Conservation (phyloP, 2,888 invertebrate species). For the Tetramorium bicarinatum region DNA sequence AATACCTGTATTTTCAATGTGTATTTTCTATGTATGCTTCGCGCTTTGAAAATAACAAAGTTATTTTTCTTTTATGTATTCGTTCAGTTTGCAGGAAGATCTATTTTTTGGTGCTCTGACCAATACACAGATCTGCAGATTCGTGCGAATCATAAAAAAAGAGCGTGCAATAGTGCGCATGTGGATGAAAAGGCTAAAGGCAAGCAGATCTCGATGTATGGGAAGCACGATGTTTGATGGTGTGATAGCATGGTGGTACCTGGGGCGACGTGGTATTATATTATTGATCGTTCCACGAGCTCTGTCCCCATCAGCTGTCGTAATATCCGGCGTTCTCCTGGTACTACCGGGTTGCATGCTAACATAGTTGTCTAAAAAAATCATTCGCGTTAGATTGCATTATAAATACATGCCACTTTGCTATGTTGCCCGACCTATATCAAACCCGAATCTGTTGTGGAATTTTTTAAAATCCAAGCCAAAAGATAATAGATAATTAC, state of each 20-base stretch:
- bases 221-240: conserved; percentile 77
- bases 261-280: conserved; percentile 82
- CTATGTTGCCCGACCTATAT: not conserved
- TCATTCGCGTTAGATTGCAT: conserved; percentile 49
- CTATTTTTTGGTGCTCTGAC: not conserved
- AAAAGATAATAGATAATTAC: conserved; percentile 47
- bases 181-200: conserved; percentile 65
- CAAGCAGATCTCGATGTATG: conserved; percentile 66
- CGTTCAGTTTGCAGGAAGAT: not conserved
- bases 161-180: conserved; percentile 38
- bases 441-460: not conserved
- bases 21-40: not conserved
- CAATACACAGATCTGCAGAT: conserved; percentile 14
- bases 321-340: conserved; percentile 80
- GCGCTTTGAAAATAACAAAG: not conserved
- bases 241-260: conserved; percentile 80
- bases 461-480: not conserved
- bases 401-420: conserved; percentile 26
- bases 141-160: conserved; percentile 45
- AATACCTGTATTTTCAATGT: not conserved
- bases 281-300: conserved; percentile 83
- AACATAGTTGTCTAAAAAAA: conserved; percentile 68
- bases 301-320: conserved; percentile 82
- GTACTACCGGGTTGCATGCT: conserved; percentile 79
- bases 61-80: not conserved